phyloP scores from a whole-genome alignment of 1,140 invertebrate genomes.

The Mamestra configurata region DNA sequence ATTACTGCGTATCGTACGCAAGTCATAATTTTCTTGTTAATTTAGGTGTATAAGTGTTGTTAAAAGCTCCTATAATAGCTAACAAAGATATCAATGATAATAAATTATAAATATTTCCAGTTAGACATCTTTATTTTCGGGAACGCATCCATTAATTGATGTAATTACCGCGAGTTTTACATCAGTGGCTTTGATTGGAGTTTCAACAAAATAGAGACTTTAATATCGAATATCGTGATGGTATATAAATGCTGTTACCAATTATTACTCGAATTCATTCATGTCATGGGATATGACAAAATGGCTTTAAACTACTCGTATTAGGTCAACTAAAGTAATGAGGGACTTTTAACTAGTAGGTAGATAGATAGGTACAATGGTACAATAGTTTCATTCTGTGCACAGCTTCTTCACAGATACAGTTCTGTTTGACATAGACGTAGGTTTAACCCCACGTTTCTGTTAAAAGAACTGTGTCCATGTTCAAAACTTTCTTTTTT shows the following conservation, averaged over 20 bases:
- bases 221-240: not conserved
- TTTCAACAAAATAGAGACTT: not conserved
- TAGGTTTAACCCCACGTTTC: too few relatives aligned
- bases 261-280: not conserved
- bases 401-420: too few relatives aligned
- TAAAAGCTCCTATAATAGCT: conserved; percentile 10
- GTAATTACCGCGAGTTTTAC: not conserved
- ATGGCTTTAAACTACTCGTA: too few relatives aligned
- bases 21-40: conserved; percentile 43
- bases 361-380: too few relatives aligned
- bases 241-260: not conserved
- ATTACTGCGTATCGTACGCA: conserved; percentile 47
- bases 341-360: too few relatives aligned
- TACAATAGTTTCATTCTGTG: too few relatives aligned
- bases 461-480: too few relatives aligned
- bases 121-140: conserved; percentile 10
- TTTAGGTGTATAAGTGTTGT: conserved; percentile 22
- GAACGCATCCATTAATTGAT: conserved; percentile 18
- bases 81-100: conserved; percentile 22
- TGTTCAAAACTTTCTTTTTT: too few relatives aligned
- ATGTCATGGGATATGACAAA: too few relatives aligned
- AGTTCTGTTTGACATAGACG: too few relatives aligned
- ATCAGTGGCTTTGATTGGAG: conserved; percentile 2
- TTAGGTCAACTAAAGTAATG: too few relatives aligned
- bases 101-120: conserved; percentile 1